A percentile compares a stretch with the other conserved stretches of the same genome.
Evolutionary conservation across 2,113 vertebrate species (phyloP).

Genomic region (Alethe castanea): DNA sequence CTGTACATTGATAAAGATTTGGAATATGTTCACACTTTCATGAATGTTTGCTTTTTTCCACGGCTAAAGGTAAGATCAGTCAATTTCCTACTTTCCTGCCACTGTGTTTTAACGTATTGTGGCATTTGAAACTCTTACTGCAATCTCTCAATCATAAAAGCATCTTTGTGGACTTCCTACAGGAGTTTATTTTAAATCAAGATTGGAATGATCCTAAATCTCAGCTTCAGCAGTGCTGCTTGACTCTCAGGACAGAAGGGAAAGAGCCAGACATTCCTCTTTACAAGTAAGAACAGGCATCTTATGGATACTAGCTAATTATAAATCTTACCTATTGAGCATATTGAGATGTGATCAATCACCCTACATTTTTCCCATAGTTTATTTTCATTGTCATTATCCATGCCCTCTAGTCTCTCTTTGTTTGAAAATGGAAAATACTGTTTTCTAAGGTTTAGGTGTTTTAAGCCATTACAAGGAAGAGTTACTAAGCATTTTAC

Average conservation of each 20-base stretch:
- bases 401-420: neutral
- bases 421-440: neutral
- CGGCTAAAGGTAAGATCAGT: conserved; percentile 84
- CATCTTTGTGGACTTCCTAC: conserved; percentile 12
- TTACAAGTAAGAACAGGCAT: conserved; percentile 86
- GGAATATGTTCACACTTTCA: conserved; percentile 97
- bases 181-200: conserved; percentile 99
- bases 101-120: neutral
- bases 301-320: neutral
- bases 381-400: neutral
- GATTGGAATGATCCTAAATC: conserved; percentile 99
- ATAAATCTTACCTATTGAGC: neutral
- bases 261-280: conserved; percentile 98
- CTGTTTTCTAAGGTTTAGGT: neutral
- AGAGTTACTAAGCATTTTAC: neutral
- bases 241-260: conserved; percentile 95
- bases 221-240: conserved; percentile 96
- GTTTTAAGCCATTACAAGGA: neutral
- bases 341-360: neutral
- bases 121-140: neutral
- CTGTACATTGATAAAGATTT: conserved; percentile 98
- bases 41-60: conserved; percentile 99
- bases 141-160: neutral
- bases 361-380: neutral
- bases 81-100: neutral